Conservation (phyloP, 1,140 invertebrate species). For the Hypsibius dujardini region DNA sequence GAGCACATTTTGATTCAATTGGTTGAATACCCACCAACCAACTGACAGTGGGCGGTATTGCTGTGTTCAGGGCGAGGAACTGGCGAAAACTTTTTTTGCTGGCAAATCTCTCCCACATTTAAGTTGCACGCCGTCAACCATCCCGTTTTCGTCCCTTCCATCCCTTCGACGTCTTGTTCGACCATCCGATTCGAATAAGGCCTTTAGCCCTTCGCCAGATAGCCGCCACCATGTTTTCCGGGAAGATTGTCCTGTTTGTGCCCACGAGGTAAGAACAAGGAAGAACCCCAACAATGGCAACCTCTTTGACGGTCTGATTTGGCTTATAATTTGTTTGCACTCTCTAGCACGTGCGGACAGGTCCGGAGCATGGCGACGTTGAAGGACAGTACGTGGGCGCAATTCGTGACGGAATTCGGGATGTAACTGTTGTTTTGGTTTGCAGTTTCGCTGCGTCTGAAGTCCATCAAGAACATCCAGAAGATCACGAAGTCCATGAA, state of each 20-base stretch:
- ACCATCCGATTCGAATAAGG: no score
- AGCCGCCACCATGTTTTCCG: not conserved
- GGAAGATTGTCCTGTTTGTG: not conserved
- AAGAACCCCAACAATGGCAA: not conserved
- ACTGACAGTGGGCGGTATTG: no score
- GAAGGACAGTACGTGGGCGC: conserved; percentile 48
- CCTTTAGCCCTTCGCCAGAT: not conserved
- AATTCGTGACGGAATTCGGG: not conserved
- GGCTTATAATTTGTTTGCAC: not conserved
- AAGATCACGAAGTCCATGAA: conserved; percentile 99
- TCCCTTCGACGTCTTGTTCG: no score
- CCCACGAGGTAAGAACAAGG: not conserved
- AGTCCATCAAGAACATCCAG: conserved; percentile 97
- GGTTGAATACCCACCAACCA: no score
- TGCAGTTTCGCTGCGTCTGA: conserved; percentile 67
- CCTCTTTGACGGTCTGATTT: not conserved
- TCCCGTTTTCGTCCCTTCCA: no score
- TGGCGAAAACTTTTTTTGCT: no score
- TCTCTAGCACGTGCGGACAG: conserved; percentile 23
- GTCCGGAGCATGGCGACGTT: conserved; percentile 76
- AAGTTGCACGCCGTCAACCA: no score
- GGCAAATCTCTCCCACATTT: no score
- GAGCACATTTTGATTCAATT: no score
- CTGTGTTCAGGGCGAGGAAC: no score
- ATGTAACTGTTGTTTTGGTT: conserved; percentile 20